Percentiles rank a stretch among this genome's conserved stretches.
These are phyloP conservation scores for Notothenia coriiceps DNA, from an alignment of 2,113 vertebrate genomes.

Conservation along the genomic window DNA sequence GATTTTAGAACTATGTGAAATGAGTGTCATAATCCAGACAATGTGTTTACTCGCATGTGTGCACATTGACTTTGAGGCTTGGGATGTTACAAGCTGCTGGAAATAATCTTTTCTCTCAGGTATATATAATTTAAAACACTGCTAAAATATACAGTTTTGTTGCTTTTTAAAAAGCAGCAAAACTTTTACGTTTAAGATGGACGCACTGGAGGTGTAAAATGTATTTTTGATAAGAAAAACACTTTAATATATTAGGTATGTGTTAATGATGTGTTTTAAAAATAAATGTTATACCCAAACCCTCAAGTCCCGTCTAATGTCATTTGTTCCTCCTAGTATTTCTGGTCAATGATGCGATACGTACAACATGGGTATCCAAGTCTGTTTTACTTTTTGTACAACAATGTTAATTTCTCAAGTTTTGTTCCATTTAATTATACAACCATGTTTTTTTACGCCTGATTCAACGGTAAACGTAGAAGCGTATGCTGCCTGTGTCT, in stretches of 20 bases:
- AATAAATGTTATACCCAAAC: constrained; percentile 22
- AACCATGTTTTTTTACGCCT: not conserved
- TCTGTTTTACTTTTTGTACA: not conserved
- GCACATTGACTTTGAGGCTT: not conserved
- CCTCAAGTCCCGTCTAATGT: not conserved
- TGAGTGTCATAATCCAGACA: not conserved
- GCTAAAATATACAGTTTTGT: not conserved
- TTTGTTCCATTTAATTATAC: not conserved
- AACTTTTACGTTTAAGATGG: not conserved
- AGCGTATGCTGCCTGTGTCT: not conserved
- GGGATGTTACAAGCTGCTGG: not conserved
- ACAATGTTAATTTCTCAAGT: not conserved
- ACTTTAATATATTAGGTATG: not conserved
- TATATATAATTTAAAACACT: not conserved
- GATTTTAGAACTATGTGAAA: not conserved
- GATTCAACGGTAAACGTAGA: not conserved
- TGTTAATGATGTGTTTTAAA: constrained; percentile 22
- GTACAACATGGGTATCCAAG: not conserved
- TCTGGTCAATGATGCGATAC: not conserved
- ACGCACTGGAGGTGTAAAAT: too few relatives aligned
- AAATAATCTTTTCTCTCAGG: constrained; percentile 24
- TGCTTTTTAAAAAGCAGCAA: not conserved
- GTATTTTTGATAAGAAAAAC: not conserved
- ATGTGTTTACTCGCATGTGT: not conserved
- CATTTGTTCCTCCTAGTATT: not conserved